Conservation (phyloP, 2,113 vertebrate species). For the Rhagologus leucostigma region DNA sequence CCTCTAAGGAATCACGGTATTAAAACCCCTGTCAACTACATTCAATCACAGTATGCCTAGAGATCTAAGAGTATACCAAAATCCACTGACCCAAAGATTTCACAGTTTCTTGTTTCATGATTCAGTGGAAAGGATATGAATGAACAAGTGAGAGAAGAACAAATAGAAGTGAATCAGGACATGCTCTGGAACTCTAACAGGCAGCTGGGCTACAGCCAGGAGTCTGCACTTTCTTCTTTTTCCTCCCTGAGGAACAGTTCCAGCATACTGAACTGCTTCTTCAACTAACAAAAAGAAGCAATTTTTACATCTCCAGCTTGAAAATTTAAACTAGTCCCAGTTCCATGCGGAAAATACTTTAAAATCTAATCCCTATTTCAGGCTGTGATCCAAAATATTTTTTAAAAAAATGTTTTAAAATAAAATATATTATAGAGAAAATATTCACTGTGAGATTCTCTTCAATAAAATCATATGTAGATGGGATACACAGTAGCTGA, state of each 20-base stretch:
- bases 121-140: slow-evolving; percentile 53
- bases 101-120: slow-evolving; percentile 42
- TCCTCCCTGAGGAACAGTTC: slow-evolving; percentile 30
- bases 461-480: neutral
- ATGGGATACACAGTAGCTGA: neutral
- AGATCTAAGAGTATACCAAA: neutral
- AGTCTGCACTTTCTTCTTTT: slow-evolving; percentile 42
- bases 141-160: slow-evolving; percentile 44
- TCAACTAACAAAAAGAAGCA: slow-evolving; percentile 56
- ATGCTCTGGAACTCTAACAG: slow-evolving; percentile 52
- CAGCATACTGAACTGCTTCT: slow-evolving; percentile 68
- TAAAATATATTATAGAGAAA: neutral
- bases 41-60: neutral
- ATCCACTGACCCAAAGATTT: slow-evolving; percentile 29
- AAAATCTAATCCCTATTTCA: slow-evolving; percentile 39
- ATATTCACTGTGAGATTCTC: neutral
- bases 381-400: neutral
- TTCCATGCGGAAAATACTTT: slow-evolving; percentile 15
- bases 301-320: slow-evolving; percentile 54
- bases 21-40: neutral
- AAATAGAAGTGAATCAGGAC: slow-evolving; percentile 53
- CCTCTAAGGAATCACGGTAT: neutral
- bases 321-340: slow-evolving; percentile 48
- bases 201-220: slow-evolving; percentile 40
- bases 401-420: neutral